Evolutionary conservation across 2,113 vertebrate genomes (phyloP).

Genomic region (Willisornis vidua): DNA sequence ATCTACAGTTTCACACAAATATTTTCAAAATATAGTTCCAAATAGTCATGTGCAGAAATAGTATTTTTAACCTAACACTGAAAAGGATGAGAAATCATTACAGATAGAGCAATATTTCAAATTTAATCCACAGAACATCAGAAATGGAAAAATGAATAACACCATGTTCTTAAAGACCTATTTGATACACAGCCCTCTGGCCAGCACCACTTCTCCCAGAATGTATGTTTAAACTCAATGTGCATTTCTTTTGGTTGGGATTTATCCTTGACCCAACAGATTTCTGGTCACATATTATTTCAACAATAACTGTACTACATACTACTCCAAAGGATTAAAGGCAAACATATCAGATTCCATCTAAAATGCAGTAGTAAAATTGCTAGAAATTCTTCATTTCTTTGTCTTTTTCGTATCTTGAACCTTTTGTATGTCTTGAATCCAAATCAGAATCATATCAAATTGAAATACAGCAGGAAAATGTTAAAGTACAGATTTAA

Average conservation of each 20-base stretch:
- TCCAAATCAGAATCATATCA: background rate
- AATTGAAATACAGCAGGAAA: background rate
- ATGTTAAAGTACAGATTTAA: background rate
- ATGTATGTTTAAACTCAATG: background rate
- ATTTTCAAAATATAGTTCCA: background rate
- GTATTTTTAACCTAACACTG: background rate
- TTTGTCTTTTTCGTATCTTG: background rate
- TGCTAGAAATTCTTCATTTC: background rate
- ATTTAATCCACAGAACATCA: background rate
- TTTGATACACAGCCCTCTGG: background rate
- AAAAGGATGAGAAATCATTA: background rate
- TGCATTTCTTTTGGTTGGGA: background rate
- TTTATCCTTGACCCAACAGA: background rate
- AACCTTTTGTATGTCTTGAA: background rate
- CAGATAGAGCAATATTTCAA: background rate
- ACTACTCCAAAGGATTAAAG: background rate
- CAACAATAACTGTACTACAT: background rate
- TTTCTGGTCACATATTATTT: background rate
- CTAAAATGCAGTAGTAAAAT: background rate
- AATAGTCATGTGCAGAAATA: background rate
- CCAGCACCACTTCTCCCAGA: background rate
- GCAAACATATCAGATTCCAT: background rate
- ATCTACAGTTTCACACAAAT: background rate
- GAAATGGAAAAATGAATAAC: background rate
- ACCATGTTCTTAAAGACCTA: background rate